Evolutionary conservation across 92 coral and sea anemone species (phyloP).

Genomic region (Epizoanthus ramosus): DNA sequence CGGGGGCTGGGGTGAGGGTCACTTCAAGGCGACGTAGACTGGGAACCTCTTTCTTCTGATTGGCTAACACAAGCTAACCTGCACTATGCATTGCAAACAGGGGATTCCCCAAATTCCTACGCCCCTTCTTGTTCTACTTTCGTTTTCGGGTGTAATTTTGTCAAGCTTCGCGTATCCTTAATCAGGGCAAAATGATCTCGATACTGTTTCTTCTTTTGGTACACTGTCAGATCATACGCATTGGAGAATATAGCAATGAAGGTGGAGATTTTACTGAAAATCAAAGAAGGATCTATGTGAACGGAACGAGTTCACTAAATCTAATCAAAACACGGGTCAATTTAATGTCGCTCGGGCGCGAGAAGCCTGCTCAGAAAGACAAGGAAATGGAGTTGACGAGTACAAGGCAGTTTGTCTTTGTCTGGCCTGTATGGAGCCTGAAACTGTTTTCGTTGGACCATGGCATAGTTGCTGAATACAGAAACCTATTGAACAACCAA

Average conservation of each 20-base stretch:
- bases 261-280: neutral
- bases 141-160: neutral
- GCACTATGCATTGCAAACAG: too few species aligned
- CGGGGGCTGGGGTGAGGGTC: too few species aligned
- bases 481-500: too few species aligned
- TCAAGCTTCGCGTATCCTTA: neutral
- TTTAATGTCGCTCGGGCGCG: neutral
- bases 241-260: neutral
- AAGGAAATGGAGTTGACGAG: neutral
- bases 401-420: neutral
- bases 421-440: neutral
- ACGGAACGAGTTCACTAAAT: neutral
- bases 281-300: neutral
- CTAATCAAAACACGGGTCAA: neutral
- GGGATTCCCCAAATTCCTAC: too few species aligned
- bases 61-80: too few species aligned
- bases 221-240: neutral
- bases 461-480: neutral
- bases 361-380: neutral
- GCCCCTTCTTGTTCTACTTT: too few species aligned
- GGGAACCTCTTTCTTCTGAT: too few species aligned
- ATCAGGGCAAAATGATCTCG: too few species aligned
- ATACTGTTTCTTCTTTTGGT: neutral
- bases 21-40: too few species aligned
- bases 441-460: neutral